A percentile compares a stretch with the other conserved stretches of the same genome.
Conservation (phyloP, 2,888 invertebrate species). For the Drosophila ochracea region DNA sequence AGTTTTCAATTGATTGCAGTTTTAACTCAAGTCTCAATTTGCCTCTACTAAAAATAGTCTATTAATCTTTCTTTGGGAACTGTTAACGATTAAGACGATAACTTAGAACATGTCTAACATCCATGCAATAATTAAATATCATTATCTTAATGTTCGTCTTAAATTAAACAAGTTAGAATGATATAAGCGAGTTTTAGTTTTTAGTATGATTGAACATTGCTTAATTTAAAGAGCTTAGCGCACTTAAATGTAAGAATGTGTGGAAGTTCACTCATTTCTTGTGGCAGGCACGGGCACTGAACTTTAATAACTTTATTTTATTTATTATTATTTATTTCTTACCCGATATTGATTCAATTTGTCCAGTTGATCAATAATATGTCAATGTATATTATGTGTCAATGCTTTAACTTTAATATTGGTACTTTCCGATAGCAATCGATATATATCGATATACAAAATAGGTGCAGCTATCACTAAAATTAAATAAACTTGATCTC, state of each 20-base stretch:
- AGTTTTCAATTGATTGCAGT: not conserved
- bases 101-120: not conserved
- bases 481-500: not conserved
- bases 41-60: not conserved
- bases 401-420: not conserved
- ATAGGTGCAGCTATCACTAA: not conserved
- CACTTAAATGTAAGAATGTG: not conserved
- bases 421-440: not conserved
- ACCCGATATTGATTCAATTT: not conserved
- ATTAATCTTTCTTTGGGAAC: not conserved
- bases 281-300: rapidly evolving
- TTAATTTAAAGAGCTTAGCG: not conserved
- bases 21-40: not conserved
- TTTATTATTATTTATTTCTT: not conserved
- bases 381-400: not conserved
- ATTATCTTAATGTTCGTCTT: not conserved
- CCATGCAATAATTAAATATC: not conserved
- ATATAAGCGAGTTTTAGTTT: not conserved
- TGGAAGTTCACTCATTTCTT: not conserved
- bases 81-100: not conserved
- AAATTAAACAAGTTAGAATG: not conserved
- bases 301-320: no score
- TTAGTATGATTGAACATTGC: not conserved
- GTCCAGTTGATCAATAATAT: not conserved
- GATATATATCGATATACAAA: not conserved